Evolutionary conservation across 2,113 vertebrate species (phyloP).

Genomic region (Catharus minimus): DNA sequence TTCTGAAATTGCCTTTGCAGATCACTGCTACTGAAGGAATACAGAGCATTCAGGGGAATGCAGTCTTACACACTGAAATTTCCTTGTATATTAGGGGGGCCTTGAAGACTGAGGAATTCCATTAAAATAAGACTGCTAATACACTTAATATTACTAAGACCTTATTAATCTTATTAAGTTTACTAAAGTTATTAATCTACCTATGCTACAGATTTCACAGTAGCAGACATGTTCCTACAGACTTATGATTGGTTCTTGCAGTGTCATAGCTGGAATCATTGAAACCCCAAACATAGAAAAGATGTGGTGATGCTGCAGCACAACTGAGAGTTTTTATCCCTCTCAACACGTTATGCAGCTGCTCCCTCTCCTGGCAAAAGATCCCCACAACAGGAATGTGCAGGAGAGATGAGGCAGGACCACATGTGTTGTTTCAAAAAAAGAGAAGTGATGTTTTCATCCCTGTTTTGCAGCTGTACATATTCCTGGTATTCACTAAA

Average conservation of each 20-base stretch:
- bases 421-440: neutral
- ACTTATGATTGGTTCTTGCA: neutral
- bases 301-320: neutral
- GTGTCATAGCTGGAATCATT: neutral
- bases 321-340: neutral
- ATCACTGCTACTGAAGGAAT: neutral
- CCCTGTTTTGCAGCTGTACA: neutral
- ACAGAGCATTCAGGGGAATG: neutral
- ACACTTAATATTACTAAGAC: neutral
- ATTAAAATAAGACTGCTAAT: neutral
- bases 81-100: neutral
- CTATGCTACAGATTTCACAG: neutral
- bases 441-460: neutral
- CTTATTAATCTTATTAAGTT: neutral
- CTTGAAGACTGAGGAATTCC: neutral
- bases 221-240: neutral
- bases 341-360: neutral
- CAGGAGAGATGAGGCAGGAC: neutral
- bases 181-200: neutral
- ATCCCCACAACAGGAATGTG: neutral
- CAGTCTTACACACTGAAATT: neutral
- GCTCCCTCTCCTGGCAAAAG: conserved; percentile 54
- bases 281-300: neutral
- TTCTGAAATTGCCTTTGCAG: neutral
- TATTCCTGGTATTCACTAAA: neutral